Evolutionary conservation across 2,888 invertebrate genomes (phyloP).

Genomic region (Onchidella celtica): DNA sequence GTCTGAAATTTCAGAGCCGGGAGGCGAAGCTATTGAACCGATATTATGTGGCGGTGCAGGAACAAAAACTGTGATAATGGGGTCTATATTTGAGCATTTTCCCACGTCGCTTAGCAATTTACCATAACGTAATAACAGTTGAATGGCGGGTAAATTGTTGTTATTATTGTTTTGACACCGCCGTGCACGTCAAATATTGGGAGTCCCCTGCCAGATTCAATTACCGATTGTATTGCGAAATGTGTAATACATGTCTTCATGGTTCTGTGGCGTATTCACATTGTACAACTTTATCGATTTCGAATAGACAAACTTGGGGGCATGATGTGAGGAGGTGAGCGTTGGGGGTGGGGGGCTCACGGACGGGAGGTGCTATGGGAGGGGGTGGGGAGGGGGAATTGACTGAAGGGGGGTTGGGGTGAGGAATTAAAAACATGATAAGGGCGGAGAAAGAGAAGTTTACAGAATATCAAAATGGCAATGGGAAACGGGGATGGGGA

Average conservation of each 20-base stretch:
- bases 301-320: not conserved
- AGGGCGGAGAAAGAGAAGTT: too few species aligned
- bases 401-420: too few species aligned
- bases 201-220: not conserved
- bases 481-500: too few species aligned
- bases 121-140: not conserved
- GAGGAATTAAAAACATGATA: too few species aligned
- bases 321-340: not conserved
- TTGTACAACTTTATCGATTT: not conserved
- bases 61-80: not conserved
- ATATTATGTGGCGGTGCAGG: not conserved
- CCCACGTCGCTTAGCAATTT: not conserved
- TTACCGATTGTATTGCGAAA: constrained; percentile 11
- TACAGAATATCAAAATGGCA: not conserved
- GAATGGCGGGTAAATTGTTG: constrained; percentile 1
- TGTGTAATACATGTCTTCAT: constrained; percentile 13
- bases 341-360: too few species aligned
- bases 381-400: too few species aligned
- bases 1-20: not conserved
- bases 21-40: not conserved
- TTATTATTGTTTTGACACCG: constrained; percentile 11
- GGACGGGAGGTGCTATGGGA: too few species aligned
- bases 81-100: not conserved
- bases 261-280: not conserved
- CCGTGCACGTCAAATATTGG: not conserved